Evolutionary conservation across 2,888 invertebrate genomes (phyloP).

Genomic region (Seira ritae): DNA sequence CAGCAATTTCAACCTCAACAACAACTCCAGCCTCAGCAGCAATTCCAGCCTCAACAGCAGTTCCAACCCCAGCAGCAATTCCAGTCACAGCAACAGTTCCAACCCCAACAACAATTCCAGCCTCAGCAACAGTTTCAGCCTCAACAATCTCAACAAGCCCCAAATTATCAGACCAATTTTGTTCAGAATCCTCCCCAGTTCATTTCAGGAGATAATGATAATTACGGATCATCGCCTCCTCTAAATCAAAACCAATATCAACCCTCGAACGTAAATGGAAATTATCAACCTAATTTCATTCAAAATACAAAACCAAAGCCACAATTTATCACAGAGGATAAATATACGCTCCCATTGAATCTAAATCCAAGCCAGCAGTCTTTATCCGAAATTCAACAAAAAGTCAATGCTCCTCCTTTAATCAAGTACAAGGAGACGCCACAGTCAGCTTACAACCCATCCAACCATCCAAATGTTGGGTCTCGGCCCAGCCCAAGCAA

Average conservation of each 20-base stretch:
- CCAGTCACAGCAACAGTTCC: conserved; percentile 8
- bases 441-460: conserved; percentile 32
- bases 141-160: neutral
- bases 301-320: conserved; percentile 14
- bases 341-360: conserved; percentile 50
- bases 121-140: neutral
- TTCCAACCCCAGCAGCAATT: neutral
- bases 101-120: neutral
- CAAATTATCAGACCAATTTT: conserved; percentile 3
- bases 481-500: no score
- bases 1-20: neutral
- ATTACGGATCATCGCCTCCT: no score
- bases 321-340: conserved; percentile 36
- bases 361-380: conserved; percentile 53
- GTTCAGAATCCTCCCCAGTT: neutral
- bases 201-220: conserved; percentile 1
- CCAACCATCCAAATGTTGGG: no score
- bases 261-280: neutral
- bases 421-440: conserved; percentile 52
- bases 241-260: neutral
- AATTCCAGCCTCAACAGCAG: neutral
- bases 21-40: neutral
- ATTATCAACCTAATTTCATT: neutral
- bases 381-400: conserved; percentile 48
- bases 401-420: conserved; percentile 22